A percentile compares a stretch with the other conserved stretches of the same genome.
phyloP scores from a whole-genome alignment of 2,888 invertebrate genomes.

The Osedax fenrisi region DNA sequence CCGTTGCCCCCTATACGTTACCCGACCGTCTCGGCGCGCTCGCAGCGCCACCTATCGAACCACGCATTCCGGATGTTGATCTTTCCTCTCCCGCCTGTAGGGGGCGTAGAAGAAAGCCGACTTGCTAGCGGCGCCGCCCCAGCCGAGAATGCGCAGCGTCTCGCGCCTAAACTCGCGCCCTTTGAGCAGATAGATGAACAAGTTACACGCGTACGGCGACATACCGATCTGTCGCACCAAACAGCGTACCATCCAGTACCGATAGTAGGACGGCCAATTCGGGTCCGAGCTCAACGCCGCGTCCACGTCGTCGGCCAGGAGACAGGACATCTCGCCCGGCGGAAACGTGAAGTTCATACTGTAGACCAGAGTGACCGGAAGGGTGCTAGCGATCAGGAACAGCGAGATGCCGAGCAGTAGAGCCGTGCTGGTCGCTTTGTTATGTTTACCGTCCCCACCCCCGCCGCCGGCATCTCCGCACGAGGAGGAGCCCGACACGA shows the following conservation, averaged over 20 bases:
- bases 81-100: no score
- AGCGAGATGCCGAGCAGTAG: constrained; percentile 46
- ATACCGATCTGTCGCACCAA: constrained; percentile 43
- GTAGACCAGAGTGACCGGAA: constrained; percentile 42
- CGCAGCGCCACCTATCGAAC: no score
- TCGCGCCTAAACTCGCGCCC: constrained; percentile 48
- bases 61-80: no score
- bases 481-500: no score
- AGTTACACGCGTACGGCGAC: constrained; percentile 46
- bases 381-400: constrained; percentile 44
- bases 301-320: no score
- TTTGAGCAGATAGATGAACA: constrained; percentile 48
- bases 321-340: constrained; percentile 34
- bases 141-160: constrained; percentile 38
- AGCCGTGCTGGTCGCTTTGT: constrained; percentile 45
- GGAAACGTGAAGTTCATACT: constrained; percentile 38
- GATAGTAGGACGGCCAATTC: constrained; percentile 41
- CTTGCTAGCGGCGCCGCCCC: no score
- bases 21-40: no score
- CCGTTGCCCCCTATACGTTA: no score
- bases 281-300: constrained; percentile 39
- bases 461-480: constrained; percentile 24
- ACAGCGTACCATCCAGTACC: constrained; percentile 40
- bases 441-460: constrained; percentile 18
- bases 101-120: no score